phyloP scores from a whole-genome alignment of 2,113 vertebrate species.

The Pteropus alecto region DNA sequence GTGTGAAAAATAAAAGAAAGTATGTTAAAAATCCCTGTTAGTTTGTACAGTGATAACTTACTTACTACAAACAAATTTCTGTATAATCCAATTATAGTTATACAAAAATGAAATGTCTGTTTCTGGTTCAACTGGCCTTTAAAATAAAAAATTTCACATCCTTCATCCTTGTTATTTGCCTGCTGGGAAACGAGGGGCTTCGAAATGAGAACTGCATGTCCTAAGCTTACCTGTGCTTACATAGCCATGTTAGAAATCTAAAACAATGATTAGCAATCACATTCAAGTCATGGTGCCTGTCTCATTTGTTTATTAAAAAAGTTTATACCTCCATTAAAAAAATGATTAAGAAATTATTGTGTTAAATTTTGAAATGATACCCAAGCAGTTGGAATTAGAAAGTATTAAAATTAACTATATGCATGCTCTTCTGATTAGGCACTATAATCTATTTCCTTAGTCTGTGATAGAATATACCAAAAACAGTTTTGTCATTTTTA shows the following conservation, averaged over 20 bases:
- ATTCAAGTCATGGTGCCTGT: not conserved
- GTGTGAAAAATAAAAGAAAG: constrained; percentile 22
- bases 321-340: not conserved
- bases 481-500: not conserved
- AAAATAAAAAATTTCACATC: not conserved
- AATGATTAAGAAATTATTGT: not conserved
- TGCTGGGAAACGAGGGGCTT: not conserved
- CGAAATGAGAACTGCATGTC: not conserved
- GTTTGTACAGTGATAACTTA: not conserved
- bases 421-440: constrained; percentile 34
- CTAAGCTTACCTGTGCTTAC: not conserved
- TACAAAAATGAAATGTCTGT: not conserved
- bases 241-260: not conserved
- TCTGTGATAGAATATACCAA: not conserved
- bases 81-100: not conserved
- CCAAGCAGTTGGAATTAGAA: not conserved
- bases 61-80: not conserved
- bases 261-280: not conserved
- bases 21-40: not conserved
- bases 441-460: not conserved
- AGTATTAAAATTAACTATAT: constrained; percentile 23
- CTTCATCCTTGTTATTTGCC: not conserved
- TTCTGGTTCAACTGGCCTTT: not conserved
- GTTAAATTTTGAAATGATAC: constrained; percentile 43
- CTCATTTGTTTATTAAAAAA: not conserved